Percentiles rank a stretch among this genome's conserved stretches.
Conservation (phyloP, 2,888 invertebrate species). For the Mimas tiliae region DNA sequence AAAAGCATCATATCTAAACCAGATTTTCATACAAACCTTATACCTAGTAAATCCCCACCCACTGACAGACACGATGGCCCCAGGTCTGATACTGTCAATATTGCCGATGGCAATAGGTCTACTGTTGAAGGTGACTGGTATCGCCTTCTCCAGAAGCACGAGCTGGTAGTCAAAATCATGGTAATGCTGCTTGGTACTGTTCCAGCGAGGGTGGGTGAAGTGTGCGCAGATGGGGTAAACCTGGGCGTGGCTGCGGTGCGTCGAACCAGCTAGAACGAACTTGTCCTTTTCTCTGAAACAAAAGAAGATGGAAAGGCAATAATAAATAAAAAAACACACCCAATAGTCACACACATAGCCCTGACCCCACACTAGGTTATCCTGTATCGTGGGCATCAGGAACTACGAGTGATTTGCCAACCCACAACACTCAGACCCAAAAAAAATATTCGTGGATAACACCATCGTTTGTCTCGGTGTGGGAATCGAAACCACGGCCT, state of each 20-base stretch:
- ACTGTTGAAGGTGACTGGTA: constrained; percentile 56
- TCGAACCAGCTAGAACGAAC: constrained; percentile 64
- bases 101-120: constrained; percentile 70
- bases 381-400: no score
- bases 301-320: not conserved
- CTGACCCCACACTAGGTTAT: no score
- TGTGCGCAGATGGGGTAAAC: constrained; percentile 66
- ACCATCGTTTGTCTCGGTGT: no score
- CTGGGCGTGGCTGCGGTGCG: constrained; percentile 50
- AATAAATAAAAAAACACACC: not conserved
- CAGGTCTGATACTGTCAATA: constrained; percentile 52
- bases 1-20: no score
- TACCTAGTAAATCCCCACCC: constrained; percentile 71
- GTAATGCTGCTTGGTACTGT: constrained; percentile 45
- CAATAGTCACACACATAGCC: no score
- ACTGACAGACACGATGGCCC: constrained; percentile 54
- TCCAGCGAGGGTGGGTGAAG: constrained; percentile 68
- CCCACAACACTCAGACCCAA: no score
- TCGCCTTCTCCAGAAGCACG: constrained; percentile 59
- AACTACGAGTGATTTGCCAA: no score
- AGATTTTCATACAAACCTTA: constrained; percentile 48
- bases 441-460: no score
- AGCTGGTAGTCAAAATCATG: constrained; percentile 77
- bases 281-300: constrained; percentile 54
- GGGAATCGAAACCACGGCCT: no score